Conservation (phyloP, 2,888 invertebrate species). For the Lepidocyrtinus sp. region DNA sequence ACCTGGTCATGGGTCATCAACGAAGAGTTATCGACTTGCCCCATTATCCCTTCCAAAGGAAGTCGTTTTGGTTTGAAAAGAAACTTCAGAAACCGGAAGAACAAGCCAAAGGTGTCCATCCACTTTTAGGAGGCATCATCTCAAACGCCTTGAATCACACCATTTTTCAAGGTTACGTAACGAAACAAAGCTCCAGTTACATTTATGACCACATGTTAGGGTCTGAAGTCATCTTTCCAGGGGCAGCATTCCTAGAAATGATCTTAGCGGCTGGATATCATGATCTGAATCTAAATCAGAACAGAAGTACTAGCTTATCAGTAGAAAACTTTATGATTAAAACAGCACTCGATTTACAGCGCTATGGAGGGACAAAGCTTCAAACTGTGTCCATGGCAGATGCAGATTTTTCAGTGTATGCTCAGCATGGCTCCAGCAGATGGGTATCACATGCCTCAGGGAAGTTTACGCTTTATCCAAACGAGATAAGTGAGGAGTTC, state of each 20-base stretch:
- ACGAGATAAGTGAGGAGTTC: no score
- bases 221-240: constrained; percentile 39
- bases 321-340: constrained; percentile 21
- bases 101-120: no score
- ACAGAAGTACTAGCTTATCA: neutral
- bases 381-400: neutral
- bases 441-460: constrained; percentile 13
- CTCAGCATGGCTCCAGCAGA: no score
- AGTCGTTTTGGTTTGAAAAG: constrained; percentile 37
- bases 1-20: neutral
- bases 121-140: constrained; percentile 34
- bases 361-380: neutral
- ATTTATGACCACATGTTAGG: constrained; percentile 43
- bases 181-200: constrained; percentile 1
- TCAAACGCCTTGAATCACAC: constrained; percentile 25
- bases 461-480: no score
- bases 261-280: neutral
- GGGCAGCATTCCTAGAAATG: constrained; percentile 48
- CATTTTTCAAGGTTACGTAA: constrained; percentile 26
- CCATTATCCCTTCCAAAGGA: constrained; percentile 34
- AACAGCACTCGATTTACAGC: neutral
- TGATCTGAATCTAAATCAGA: neutral
- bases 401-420: no score
- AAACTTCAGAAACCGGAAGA: neutral
- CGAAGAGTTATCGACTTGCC: constrained; percentile 7